Conservation (phyloP, 2,797 vertebrate species). For the Sitta carolinensis region DNA sequence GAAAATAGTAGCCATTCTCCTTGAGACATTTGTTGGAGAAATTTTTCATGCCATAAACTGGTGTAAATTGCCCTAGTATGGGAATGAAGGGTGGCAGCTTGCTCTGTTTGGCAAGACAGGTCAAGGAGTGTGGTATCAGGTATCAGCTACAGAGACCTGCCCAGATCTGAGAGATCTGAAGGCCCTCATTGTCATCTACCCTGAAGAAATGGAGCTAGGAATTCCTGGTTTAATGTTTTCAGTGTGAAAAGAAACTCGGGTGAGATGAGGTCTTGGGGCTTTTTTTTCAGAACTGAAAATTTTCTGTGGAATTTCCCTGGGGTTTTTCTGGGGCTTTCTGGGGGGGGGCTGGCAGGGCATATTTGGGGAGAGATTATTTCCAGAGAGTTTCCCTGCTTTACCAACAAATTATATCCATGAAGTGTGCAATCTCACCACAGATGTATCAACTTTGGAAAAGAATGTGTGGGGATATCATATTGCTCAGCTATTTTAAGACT, state of each 20-base stretch:
- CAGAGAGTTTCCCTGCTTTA: not conserved
- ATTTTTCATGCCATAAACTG: not conserved
- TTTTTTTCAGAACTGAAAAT: not conserved
- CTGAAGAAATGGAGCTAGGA: not conserved
- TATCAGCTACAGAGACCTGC: not conserved
- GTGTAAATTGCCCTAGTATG: not conserved
- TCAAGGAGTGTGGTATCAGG: not conserved
- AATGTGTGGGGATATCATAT: conserved; percentile 25
- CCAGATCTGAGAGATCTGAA: not conserved
- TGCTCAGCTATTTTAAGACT: conserved; percentile 61
- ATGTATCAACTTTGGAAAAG: conserved; percentile 45
- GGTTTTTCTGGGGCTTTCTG: rapidly evolving
- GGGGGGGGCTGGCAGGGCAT: rapidly evolving
- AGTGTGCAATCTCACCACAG: conserved; percentile 1
- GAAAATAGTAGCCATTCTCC: not conserved
- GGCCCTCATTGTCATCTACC: too few relatives aligned
- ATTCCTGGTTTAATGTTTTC: not conserved
- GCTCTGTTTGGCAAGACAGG: not conserved
- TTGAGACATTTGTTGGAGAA: not conserved
- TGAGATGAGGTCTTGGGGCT: not conserved
- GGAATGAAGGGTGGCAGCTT: not conserved
- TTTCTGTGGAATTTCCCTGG: not conserved
- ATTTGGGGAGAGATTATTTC: not conserved
- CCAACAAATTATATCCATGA: not conserved
- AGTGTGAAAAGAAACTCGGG: not conserved